A percentile compares a stretch with the other conserved stretches of the same genome.
Conservation (phyloP, 2,113 vertebrate genomes). For the Chaetodon trifascialis region DNA sequence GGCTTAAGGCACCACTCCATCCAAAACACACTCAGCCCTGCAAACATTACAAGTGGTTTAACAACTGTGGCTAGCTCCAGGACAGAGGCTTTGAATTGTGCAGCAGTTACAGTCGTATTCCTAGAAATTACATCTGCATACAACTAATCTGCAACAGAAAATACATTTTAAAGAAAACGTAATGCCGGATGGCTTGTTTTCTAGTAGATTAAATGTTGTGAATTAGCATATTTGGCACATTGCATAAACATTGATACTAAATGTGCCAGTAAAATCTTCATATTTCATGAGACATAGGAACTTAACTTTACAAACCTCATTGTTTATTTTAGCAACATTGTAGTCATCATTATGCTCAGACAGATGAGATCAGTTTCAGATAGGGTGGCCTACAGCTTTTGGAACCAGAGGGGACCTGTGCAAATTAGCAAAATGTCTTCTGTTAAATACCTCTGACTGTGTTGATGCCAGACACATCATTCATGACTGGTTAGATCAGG, state of each 20-base stretch:
- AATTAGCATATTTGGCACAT: no score
- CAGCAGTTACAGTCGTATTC: background rate
- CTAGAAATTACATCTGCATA: background rate
- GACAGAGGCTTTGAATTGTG: background rate
- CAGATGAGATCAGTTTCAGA: constrained; percentile 10
- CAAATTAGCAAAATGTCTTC: constrained; percentile 34
- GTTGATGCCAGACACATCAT: constrained; percentile 12
- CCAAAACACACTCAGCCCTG: background rate
- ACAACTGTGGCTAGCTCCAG: background rate
- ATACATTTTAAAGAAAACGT: background rate
- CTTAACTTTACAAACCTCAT: background rate
- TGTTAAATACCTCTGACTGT: constrained; percentile 22
- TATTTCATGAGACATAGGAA: no score
- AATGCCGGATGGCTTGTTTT: no score
- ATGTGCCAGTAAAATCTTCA: no score
- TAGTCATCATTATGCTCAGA: background rate
- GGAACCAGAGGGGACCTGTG: constrained; percentile 3
- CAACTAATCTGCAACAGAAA: background rate
- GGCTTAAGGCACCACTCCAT: background rate
- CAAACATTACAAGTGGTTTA: background rate
- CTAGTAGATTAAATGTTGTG: no score
- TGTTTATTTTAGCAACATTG: background rate
- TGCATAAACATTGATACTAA: no score
- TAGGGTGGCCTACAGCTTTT: background rate
- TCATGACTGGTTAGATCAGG: constrained; percentile 13